These are phyloP conservation scores for Erpetoichthys calabaricus DNA, from an alignment of 2,797 vertebrate genomes.

Conservation along the genomic window DNA sequence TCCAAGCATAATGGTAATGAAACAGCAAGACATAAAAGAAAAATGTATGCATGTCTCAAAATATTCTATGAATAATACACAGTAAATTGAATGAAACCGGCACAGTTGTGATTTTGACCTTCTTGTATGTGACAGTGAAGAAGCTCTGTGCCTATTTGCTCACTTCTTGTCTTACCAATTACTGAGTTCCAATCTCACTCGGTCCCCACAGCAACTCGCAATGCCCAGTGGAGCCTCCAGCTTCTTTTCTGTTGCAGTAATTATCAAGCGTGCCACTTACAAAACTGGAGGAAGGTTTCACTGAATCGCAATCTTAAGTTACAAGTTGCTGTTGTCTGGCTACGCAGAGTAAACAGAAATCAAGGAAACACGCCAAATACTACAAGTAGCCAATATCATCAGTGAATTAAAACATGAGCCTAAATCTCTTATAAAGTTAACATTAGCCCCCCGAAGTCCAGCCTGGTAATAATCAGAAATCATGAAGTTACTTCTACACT, in stretches of 20 bases:
- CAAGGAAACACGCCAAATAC: too few relatives aligned
- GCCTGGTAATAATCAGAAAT: too few relatives aligned
- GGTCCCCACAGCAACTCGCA: constrained; percentile 59
- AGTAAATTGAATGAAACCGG: constrained; percentile 49
- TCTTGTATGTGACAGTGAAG: constrained; percentile 54
- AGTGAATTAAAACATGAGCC: too few relatives aligned
- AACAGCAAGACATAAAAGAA: too few relatives aligned
- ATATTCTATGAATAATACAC: constrained; percentile 45
- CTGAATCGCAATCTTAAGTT: constrained; percentile 69
- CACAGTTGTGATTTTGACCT: constrained; percentile 59
- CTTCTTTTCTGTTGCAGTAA: constrained; percentile 59
- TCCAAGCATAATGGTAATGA: too few relatives aligned
- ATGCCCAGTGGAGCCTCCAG: constrained; percentile 57
- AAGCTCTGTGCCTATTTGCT: constrained; percentile 45
- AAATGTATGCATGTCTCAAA: too few relatives aligned
- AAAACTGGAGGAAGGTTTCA: constrained; percentile 65
- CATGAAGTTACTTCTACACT: too few relatives aligned
- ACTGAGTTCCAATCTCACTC: constrained; percentile 58
- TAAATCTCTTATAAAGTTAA: too few relatives aligned
- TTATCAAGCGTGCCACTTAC: constrained; percentile 58
- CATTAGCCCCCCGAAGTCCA: too few relatives aligned
- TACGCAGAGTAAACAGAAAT: too few relatives aligned
- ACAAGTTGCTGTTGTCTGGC: constrained; percentile 13
- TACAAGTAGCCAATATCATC: too few relatives aligned
- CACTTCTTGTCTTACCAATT: constrained; percentile 63